Conservation (phyloP, 2,888 invertebrate genomes). For the Tenodera sinensis region DNA sequence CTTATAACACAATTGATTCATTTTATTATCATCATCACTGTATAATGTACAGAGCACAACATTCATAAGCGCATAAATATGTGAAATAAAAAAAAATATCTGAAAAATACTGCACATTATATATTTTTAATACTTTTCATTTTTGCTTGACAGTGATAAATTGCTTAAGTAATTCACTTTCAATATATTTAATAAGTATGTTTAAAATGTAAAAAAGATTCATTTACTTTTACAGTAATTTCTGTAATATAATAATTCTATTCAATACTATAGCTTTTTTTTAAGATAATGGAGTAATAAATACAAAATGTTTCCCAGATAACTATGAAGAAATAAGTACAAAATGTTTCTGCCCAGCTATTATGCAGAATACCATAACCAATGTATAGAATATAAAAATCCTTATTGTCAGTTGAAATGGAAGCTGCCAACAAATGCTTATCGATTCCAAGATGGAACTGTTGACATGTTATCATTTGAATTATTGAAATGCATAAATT, state of each 20-base stretch:
- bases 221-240: background rate
- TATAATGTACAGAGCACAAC: conserved; percentile 15
- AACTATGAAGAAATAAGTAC: background rate
- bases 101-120: conserved; percentile 19
- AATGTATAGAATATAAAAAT: background rate
- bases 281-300: background rate
- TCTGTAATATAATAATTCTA: background rate
- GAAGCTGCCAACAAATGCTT: background rate
- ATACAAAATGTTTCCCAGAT: background rate
- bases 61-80: conserved; percentile 19
- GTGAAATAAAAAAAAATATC: conserved; percentile 18
- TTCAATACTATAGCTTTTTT: background rate
- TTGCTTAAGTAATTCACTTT: background rate
- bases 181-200: background rate
- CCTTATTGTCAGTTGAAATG: background rate
- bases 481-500: background rate
- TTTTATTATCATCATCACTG: background rate
- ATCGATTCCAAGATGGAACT: background rate
- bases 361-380: background rate
- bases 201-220: background rate
- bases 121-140: background rate
- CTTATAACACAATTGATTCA: background rate
- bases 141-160: background rate
- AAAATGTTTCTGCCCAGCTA: background rate
- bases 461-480: background rate